Evolutionary conservation across 2,113 vertebrate species (phyloP).

Genomic region (Peromyscus leucopus): DNA sequence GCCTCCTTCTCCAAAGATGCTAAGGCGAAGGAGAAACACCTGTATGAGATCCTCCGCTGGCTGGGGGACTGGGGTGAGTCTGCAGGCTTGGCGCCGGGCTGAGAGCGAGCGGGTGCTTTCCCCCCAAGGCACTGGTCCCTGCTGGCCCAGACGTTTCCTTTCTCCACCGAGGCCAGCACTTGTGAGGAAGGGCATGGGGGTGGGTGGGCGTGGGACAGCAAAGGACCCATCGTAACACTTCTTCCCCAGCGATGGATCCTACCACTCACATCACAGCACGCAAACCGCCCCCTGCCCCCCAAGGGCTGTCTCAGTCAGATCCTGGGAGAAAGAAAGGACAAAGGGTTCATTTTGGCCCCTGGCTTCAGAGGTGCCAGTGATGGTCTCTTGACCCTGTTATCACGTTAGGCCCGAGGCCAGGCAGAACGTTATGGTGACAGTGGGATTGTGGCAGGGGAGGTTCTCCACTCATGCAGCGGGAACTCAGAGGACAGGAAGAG

Average conservation of each 20-base stretch:
- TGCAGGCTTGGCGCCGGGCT: neutral
- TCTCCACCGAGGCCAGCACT: neutral
- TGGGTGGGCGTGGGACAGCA: neutral
- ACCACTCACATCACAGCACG: neutral
- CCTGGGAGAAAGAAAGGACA: neutral
- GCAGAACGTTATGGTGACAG: neutral
- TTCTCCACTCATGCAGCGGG: neutral
- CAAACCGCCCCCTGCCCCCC: neutral
- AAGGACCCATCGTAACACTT: neutral
- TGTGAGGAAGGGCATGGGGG: neutral
- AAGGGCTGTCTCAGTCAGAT: neutral
- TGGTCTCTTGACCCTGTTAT: neutral
- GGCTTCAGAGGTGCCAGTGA: neutral
- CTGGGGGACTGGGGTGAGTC: conserved; percentile 80
- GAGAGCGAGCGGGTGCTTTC: neutral
- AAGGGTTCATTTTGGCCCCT: neutral
- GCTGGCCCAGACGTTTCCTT: neutral
- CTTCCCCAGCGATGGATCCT: neutral
- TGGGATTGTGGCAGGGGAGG: neutral
- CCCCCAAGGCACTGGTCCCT: neutral
- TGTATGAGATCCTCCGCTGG: conserved; percentile 75
- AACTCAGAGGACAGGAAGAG: neutral
- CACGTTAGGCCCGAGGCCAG: neutral
- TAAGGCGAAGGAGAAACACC: conserved; percentile 74
- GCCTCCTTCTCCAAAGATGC: conserved; percentile 76